Conservation (phyloP, 1,140 invertebrate genomes). For the Ips nitidus region DNA sequence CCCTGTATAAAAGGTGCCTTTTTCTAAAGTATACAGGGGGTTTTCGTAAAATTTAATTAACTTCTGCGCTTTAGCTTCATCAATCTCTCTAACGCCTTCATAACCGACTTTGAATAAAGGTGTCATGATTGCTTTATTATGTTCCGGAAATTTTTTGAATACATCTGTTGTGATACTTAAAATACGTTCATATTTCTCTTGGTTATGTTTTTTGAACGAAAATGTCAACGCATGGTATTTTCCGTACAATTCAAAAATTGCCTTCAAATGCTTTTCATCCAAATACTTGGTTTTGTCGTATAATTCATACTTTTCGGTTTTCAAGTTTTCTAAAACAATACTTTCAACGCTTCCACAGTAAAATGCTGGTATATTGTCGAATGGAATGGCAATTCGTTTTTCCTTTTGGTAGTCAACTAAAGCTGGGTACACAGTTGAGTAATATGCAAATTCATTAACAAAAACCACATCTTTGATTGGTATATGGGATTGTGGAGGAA, state of each 20-base stretch:
- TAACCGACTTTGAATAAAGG: slow-evolving; percentile 8
- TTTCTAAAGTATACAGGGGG: neutral
- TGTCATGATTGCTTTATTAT: neutral
- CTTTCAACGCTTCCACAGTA: slow-evolving; percentile 46
- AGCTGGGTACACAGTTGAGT: slow-evolving; percentile 3
- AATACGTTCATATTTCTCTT: slow-evolving; percentile 32
- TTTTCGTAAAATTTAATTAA: neutral
- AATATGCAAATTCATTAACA: slow-evolving; percentile 10
- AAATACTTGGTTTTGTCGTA: slow-evolving; percentile 23
- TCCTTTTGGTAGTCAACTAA: slow-evolving; percentile 12
- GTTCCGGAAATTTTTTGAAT: slow-evolving; percentile 40
- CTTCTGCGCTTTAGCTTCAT: slow-evolving; percentile 30
- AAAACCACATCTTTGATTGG: neutral
- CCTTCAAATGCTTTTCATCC: slow-evolving; percentile 16
- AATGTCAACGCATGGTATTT: slow-evolving; percentile 47
- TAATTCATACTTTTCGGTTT: slow-evolving; percentile 16
- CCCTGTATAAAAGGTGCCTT: slow-evolving; percentile 35
- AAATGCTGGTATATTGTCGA: slow-evolving; percentile 49
- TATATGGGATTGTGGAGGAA: neutral
- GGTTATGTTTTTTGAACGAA: slow-evolving; percentile 52
- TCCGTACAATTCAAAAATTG: slow-evolving; percentile 32
- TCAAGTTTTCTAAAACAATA: slow-evolving; percentile 51
- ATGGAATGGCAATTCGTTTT: slow-evolving; percentile 13
- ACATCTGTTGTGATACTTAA: slow-evolving; percentile 19
- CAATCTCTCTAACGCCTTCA: slow-evolving; percentile 9